Evolutionary conservation across 2,113 vertebrate species (phyloP).

Genomic region (Boulengeromyrus knoepffleri): DNA sequence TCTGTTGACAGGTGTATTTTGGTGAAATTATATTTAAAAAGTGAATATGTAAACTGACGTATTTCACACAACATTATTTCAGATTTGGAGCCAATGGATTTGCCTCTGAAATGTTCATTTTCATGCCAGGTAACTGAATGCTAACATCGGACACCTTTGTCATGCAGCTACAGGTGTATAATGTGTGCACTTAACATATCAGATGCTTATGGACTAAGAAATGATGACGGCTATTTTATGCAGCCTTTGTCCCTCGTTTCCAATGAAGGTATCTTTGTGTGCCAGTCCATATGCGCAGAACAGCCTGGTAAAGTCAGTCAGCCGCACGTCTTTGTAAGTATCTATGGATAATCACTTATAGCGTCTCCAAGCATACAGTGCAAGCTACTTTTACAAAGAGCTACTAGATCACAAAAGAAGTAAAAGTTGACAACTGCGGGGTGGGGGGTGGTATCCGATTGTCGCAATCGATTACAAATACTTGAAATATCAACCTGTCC

Average conservation of each 20-base stretch:
- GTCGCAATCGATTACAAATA: background rate
- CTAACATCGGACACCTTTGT: background rate
- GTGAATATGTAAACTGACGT: background rate
- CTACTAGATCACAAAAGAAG: too few relatives aligned
- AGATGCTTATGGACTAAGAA: background rate
- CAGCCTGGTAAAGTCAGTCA: constrained; percentile 52
- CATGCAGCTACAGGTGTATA: background rate
- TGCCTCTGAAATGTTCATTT: constrained; percentile 51
- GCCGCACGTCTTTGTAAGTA: constrained; percentile 70
- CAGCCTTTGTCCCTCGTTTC: background rate
- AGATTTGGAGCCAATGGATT: constrained; percentile 69
- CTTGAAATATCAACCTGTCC: background rate
- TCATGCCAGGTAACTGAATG: constrained; percentile 48
- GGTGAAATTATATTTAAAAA: background rate
- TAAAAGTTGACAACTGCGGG: background rate
- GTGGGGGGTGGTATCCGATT: background rate
- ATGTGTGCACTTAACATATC: background rate
- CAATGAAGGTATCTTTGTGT: constrained; percentile 49
- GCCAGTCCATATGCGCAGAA: constrained; percentile 55
- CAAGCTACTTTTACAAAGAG: background rate
- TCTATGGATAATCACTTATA: background rate
- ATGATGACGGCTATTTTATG: background rate
- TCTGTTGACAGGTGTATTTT: background rate
- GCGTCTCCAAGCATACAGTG: background rate
- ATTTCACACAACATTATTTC: constrained; percentile 39